Conservation (phyloP, 2,888 invertebrate species). For the Epistrophe eligans region DNA sequence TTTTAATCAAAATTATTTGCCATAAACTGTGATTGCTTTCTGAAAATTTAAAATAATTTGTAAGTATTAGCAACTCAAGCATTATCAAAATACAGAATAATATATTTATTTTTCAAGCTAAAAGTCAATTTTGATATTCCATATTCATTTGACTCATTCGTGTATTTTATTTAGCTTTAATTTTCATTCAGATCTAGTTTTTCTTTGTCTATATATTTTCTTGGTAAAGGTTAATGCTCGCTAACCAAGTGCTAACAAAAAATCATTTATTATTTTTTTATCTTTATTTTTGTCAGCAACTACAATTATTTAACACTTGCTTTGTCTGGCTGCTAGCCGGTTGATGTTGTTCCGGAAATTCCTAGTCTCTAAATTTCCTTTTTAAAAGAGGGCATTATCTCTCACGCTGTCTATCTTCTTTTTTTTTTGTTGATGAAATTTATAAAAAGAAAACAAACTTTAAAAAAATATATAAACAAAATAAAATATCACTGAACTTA, state of each 20-base stretch:
- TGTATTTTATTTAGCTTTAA: not conserved
- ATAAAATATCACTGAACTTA: not conserved
- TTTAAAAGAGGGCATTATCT: not conserved
- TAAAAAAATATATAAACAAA: not conserved
- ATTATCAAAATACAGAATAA: no score
- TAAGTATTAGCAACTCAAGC: no score
- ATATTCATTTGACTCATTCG: no score
- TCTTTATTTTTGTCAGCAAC: not conserved
- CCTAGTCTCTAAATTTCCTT: not conserved
- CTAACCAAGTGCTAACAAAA: not conserved
- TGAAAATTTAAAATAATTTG: no score
- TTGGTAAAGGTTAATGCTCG: not conserved
- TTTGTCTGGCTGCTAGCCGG: not conserved
- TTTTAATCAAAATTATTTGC: not conserved
- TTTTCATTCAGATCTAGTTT: not conserved
- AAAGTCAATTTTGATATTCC: no score
- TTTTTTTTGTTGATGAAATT: not conserved
- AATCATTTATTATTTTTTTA: not conserved
- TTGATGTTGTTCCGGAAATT: not conserved
- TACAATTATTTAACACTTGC: not conserved
- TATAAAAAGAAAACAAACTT: not conserved
- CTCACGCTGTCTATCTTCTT: not conserved
- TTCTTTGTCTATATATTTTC: not conserved
- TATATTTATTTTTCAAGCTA: no score
- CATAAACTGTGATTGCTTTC: no score